Conservation (phyloP, 1,140 invertebrate species). For the Thereuonema tuberculata region DNA sequence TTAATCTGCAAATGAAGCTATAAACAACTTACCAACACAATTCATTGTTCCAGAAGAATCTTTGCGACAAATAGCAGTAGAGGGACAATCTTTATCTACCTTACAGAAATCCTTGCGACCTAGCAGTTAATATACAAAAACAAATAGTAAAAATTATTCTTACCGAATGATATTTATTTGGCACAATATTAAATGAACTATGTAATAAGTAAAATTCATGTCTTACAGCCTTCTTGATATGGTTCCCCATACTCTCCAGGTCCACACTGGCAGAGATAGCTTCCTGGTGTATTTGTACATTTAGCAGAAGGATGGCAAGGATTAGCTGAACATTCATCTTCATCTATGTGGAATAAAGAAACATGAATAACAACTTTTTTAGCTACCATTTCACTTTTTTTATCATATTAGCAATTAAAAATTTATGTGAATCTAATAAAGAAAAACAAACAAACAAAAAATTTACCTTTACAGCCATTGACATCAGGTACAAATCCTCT, state of each 20-base stretch:
- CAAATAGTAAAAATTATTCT: too few relatives aligned
- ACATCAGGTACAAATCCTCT: constrained; percentile 29
- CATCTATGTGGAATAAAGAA: constrained; percentile 26
- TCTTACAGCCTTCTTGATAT: constrained; percentile 20
- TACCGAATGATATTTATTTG: too few relatives aligned
- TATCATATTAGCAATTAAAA: too few relatives aligned
- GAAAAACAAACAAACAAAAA: constrained; percentile 31
- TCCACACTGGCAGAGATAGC: constrained; percentile 57
- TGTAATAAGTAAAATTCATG: too few relatives aligned
- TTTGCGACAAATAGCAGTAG: constrained; percentile 21
- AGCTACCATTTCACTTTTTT: too few relatives aligned
- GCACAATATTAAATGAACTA: too few relatives aligned
- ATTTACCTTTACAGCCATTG: constrained; percentile 44
- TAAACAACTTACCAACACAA: constrained; percentile 35
- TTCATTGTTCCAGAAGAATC: constrained; percentile 24
- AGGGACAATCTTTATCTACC: constrained; percentile 22
- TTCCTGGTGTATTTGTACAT: constrained; percentile 64
- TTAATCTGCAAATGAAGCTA: too few relatives aligned
- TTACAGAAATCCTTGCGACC: constrained; percentile 21
- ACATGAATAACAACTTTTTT: background rate
- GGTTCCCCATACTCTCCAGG: constrained; percentile 23
- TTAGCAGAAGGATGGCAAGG: constrained; percentile 64
- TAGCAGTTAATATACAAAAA: constrained; percentile 18
- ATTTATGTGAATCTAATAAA: too few relatives aligned
- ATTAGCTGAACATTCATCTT: constrained; percentile 31